Evolutionary conservation across 2,797 vertebrate genomes (phyloP), one percentile per base, ranked within the genome.

Genomic region (Carapus acus): DNA sequence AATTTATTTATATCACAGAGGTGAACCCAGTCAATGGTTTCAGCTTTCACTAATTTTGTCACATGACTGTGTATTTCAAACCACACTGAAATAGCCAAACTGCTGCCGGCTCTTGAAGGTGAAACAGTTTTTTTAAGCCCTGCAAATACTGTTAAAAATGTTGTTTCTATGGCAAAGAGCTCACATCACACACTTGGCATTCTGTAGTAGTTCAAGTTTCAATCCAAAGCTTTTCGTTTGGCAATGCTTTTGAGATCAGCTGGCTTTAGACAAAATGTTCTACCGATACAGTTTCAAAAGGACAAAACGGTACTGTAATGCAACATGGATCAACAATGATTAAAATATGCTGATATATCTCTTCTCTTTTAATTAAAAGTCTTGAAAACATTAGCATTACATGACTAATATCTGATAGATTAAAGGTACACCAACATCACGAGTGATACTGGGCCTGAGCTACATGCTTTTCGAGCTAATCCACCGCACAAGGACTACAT

Each of bases 161-260:
- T 41, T n/a, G n/a, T n/a, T n/a, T n/a, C 38, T 20, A 27, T 23
- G 15, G 27, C 27, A 33, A 14, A 36, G 49, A 58, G 56, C 62
- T 65, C 47, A 37, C 47, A 57, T 63, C 47, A 65, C 78, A 80
- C 81, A 80, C 45, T 1, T 75, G 73, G 56, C 75, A 53, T 78
- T 78, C 66, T 57, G 72, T 69, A 74, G 71, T 65, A 73, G 67
- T 86, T 89, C 84, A 88, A 89, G 88, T 88, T 88, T 89, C 68
- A 37, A 77, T 83, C 83, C 83, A 87, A 85, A 85, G 78, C 69
- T 80, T 84, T 80, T 81, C 72, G 81, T 90, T 87, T 89, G 82
- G 79, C 82, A 85, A 87, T 71, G 71, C 53, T 63, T 83, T 83
- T 79, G 78, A 78, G 69, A 81, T 80, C 76, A 83, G 74, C 77